Percentiles rank a stretch among this genome's conserved stretches.
phyloP scores from a whole-genome alignment of 2,888 invertebrate species.

The Cyaniris semiargus region DNA sequence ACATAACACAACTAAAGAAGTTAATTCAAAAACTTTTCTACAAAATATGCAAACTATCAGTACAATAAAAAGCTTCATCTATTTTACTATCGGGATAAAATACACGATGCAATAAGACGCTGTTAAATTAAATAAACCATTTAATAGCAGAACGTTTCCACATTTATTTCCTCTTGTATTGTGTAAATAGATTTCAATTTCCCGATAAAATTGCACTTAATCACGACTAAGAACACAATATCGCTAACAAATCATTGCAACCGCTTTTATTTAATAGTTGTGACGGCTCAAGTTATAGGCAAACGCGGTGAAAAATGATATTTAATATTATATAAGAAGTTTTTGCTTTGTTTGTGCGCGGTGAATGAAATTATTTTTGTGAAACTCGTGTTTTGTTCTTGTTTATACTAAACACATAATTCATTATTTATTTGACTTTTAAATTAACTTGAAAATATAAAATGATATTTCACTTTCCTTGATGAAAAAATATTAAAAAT shows the following conservation, averaged over 20 bases:
- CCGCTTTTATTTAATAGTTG: constrained; percentile 25
- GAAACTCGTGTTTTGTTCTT: too few relatives aligned
- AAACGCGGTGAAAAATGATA: not conserved
- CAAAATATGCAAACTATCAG: not conserved
- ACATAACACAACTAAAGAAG: too few relatives aligned
- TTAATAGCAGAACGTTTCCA: constrained; percentile 6
- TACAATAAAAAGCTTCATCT: not conserved
- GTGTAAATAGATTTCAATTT: constrained; percentile 20
- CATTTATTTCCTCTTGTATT: not conserved
- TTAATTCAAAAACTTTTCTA: too few relatives aligned
- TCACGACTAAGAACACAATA: constrained; percentile 11
- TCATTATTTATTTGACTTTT: too few relatives aligned
- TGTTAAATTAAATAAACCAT: not conserved
- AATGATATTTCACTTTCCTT: too few relatives aligned
- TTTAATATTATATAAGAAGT: not conserved
- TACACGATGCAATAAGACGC: constrained; percentile 5
- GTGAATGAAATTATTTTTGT: too few relatives aligned
- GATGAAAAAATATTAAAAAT: too few relatives aligned
- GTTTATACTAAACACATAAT: too few relatives aligned
- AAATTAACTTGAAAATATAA: too few relatives aligned
- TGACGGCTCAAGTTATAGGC: constrained; percentile 34
- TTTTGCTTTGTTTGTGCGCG: too few relatives aligned
- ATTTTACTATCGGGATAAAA: not conserved
- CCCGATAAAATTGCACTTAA: constrained; percentile 20
- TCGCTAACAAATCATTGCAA: constrained; percentile 28